phyloP scores from a whole-genome alignment of 2,113 vertebrate genomes.

The Pelmatolapia mariae region DNA sequence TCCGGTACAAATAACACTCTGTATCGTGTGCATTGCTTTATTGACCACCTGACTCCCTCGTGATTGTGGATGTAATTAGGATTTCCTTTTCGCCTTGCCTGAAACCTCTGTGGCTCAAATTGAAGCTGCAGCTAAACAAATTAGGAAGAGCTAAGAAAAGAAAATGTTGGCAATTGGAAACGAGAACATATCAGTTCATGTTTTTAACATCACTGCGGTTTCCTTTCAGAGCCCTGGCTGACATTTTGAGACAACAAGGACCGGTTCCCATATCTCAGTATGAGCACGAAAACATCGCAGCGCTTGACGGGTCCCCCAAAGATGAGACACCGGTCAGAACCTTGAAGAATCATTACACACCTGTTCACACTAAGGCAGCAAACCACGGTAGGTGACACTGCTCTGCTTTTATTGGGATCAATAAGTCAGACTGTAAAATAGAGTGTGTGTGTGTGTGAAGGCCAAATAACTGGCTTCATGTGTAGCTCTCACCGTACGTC shows the following conservation, averaged over 20 bases:
- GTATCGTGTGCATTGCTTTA: not conserved
- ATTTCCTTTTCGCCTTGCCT: not conserved
- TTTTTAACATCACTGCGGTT: not conserved
- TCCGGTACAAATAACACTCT: not conserved
- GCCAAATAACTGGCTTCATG: not conserved
- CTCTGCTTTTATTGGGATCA: not conserved
- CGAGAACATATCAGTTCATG: not conserved
- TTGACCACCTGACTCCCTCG: not conserved
- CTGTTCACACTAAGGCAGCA: slow-evolving; percentile 80
- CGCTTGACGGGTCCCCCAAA: slow-evolving; percentile 88
- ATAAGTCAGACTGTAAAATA: not conserved
- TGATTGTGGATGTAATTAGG: slow-evolving; percentile 26
- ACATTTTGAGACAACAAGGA: slow-evolving; percentile 96
- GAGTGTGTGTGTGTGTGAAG: not conserved
- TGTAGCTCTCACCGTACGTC: not conserved
- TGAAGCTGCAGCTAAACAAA: slow-evolving; percentile 22
- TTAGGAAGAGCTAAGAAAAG: not conserved
- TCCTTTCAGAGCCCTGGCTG: slow-evolving; percentile 88
- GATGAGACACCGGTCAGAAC: slow-evolving; percentile 90
- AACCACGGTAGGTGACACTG: slow-evolving; percentile 78
- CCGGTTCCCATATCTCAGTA: slow-evolving; percentile 88
- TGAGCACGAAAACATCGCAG: slow-evolving; percentile 89
- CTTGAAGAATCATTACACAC: slow-evolving; percentile 95
- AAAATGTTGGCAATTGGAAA: not conserved
- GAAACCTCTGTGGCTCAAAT: not conserved